Base-by-base conservation (phyloP, 1,140 invertebrate species). In the Zaprionus inermis region DNA sequence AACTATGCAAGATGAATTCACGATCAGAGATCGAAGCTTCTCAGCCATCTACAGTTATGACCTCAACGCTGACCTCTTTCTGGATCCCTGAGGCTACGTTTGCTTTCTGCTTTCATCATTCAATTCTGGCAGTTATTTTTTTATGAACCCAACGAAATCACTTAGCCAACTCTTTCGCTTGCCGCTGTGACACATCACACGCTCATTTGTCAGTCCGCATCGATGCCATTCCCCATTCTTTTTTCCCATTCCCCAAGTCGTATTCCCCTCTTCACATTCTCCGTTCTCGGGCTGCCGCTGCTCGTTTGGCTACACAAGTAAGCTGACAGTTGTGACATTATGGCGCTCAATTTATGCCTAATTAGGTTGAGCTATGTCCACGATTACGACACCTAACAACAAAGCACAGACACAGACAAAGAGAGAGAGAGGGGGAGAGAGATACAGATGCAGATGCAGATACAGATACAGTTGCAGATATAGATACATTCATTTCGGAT, bases 341-440 rank as follows among this genome's bases (percentile, higher is more conserved):
- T 85, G 83, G 83, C 82, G 82, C 79, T 82, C 83, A 71, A 77
- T 79, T 88, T 72, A 83, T 79, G 83, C 84, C 71, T 79, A 89
- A 88, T 88, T 88, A 80, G 83, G 76, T 79, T 83, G 79, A 88
- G 81, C 83, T 81, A 79, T 86, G 83, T 88, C 84, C 74, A 80
- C 73, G 83, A 88, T 83, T 88, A 80, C 83, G 84, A 88, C 83
- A 88, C 84, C 84, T 77, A 77, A 86, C 66, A 79, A 76, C 63
- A 78, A 76, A 63, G 65, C 57, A 46, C 32, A 73, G 46, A 70
- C 75, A 76, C 63, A 72, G n/a, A 41, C 6, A 44, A 3, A 16
- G n/a, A 3, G n/a, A 46, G 24, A 71, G 46, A 67, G 75, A 71
- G n/a, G 9, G n/a, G 10, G 38, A 3, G 6, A 36, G 24, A 71